phyloP scores from a whole-genome alignment of 1,140 invertebrate species.

The roundworm (Caenorhabditis elegans) region WBcel235 BX284606.5:4780001-4780500 shows the following conservation, averaged over 20 bases:
- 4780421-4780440: conserved; percentile 29
- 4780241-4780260: conserved; percentile 34
- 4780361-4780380: conserved; percentile 8
- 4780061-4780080: conserved; percentile 28
- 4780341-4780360: conserved; percentile 18
- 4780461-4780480: conserved; percentile 33
- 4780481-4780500: conserved; percentile 32
- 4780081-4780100: conserved; percentile 15
- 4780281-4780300: neutral
- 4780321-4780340: conserved; percentile 29
- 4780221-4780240: conserved; percentile 25
- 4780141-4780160: conserved; percentile 31
- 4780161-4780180: conserved; percentile 10
- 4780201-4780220: conserved; percentile 36
- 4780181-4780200: conserved; percentile 33
- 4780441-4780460: conserved; percentile 30
- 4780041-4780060: neutral
- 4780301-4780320: conserved; percentile 6
- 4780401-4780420: neutral
- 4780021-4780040: too few species aligned
- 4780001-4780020: neutral
- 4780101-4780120: conserved; percentile 23
- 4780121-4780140: conserved; percentile 23
- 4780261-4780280: neutral
- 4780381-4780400: neutral